Percentiles rank a stretch among this genome's conserved stretches.
Conservation (phyloP, 2,797 vertebrate genomes). For the Sebastes wilsoni region DNA sequence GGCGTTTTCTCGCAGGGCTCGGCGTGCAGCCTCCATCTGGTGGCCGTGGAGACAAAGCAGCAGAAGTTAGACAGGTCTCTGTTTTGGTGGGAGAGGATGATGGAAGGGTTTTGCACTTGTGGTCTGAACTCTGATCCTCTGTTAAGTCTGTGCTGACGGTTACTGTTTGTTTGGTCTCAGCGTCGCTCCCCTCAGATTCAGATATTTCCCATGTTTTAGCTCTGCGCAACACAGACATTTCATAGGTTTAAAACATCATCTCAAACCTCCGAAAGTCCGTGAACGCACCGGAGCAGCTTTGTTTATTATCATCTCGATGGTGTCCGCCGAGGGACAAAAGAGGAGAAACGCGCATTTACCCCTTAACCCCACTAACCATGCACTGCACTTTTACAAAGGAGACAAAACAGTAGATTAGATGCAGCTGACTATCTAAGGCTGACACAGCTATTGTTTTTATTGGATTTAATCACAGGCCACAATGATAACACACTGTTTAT, state of each 20-base stretch:
- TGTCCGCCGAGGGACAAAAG: conserved; percentile 49
- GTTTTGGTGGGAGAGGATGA: background rate
- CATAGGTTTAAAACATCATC: background rate
- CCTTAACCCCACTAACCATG: background rate
- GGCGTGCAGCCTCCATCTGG: background rate
- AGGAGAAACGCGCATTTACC: conserved; percentile 1
- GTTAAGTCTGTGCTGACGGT: background rate
- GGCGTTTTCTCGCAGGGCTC: conserved; percentile 65
- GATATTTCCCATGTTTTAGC: conserved; percentile 83
- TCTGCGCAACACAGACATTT: conserved; percentile 71
- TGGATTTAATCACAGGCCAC: background rate
- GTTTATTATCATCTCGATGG: conserved; percentile 4
- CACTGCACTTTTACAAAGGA: background rate
- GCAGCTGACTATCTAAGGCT: background rate
- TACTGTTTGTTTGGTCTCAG: conserved; percentile 25
- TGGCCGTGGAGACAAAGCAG: conserved; percentile 14
- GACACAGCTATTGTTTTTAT: background rate
- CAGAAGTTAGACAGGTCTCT: background rate
- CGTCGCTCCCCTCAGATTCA: conserved; percentile 78
- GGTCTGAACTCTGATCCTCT: background rate
- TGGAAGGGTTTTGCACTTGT: no score
- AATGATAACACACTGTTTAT: background rate
- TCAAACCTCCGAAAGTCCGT: rapidly evolving
- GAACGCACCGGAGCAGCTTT: background rate
- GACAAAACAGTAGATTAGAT: background rate